Evolutionary conservation across 2,888 invertebrate genomes (phyloP).

Genomic region (Liposcelis brunnea): DNA sequence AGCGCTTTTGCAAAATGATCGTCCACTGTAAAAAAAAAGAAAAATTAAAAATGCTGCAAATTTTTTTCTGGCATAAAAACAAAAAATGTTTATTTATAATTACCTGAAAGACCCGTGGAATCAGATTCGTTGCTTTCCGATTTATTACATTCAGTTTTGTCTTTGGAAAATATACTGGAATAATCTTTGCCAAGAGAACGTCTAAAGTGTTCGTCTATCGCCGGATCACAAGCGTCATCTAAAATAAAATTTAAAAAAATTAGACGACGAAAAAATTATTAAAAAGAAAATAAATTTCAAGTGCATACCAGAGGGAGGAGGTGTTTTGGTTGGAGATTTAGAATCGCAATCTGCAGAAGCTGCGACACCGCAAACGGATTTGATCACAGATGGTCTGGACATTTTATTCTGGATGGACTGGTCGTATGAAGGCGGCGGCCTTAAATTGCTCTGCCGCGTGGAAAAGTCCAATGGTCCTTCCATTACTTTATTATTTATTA

Average conservation of each 20-base stretch:
- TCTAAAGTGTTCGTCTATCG: slow-evolving; percentile 90
- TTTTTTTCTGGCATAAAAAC: background rate
- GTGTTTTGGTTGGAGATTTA: slow-evolving; percentile 1
- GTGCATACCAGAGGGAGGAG: background rate
- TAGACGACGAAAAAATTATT: too few relatives aligned
- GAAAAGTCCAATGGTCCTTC: slow-evolving; percentile 7
- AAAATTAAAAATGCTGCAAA: background rate
- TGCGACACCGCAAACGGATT: background rate
- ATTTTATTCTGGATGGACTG: slow-evolving; percentile 6
- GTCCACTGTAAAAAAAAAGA: slow-evolving; percentile 40
- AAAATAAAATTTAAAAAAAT: background rate
- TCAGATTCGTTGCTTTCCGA: slow-evolving; percentile 14
- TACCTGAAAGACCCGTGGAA: slow-evolving; percentile 17
- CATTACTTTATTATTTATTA: background rate
- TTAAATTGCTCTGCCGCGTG: background rate
- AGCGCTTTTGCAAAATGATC: slow-evolving; percentile 86
- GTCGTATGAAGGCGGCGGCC: slow-evolving; percentile 17
- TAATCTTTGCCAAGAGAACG: slow-evolving; percentile 75
- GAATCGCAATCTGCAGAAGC: background rate
- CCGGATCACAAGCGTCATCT: slow-evolving; percentile 55
- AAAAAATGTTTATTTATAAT: too few relatives aligned
- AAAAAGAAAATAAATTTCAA: background rate
- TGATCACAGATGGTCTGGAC: slow-evolving; percentile 9
- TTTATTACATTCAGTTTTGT: slow-evolving; percentile 12
- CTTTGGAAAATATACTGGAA: slow-evolving; percentile 37